Conservation (phyloP, 1,140 invertebrate species). For the Drosophila watanabei region DNA sequence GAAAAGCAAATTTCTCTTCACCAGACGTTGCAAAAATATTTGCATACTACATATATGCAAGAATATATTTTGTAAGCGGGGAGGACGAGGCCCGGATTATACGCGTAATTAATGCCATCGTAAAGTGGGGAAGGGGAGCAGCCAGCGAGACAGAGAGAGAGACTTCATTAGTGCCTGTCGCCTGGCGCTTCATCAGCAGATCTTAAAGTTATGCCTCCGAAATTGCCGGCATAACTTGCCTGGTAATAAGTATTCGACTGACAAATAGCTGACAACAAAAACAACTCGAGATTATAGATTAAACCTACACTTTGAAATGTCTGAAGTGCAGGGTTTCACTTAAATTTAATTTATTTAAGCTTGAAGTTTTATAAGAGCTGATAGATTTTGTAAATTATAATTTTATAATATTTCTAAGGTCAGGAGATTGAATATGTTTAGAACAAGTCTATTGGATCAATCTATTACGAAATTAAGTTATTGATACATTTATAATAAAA, state of each 20-base stretch:
- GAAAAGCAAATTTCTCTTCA: constrained; percentile 38
- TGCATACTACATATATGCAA: constrained; percentile 47
- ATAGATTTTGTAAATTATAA: background rate
- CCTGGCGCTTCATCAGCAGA: constrained; percentile 49
- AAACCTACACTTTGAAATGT: constrained; percentile 23
- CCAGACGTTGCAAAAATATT: constrained; percentile 53
- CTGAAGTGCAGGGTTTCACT: background rate
- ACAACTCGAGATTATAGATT: constrained; percentile 2
- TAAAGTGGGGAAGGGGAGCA: background rate
- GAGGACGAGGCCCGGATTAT: constrained; percentile 30
- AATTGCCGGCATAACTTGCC: constrained; percentile 42
- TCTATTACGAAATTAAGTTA: background rate
- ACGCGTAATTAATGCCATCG: constrained; percentile 54
- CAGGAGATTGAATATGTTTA: background rate
- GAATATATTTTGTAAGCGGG: constrained; percentile 2
- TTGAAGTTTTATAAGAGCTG: background rate
- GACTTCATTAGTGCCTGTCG: constrained; percentile 44
- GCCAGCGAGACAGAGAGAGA: background rate
- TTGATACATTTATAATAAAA: background rate
- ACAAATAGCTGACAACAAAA: constrained; percentile 24
- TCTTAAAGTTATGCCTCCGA: constrained; percentile 41
- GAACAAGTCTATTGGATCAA: background rate
- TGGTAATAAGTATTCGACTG: constrained; percentile 19
- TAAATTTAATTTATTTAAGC: too few species aligned
- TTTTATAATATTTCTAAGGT: too few species aligned